Base-by-base conservation (phyloP, 2,113 vertebrate genomes). In the Heptranchias perlo region DNA sequence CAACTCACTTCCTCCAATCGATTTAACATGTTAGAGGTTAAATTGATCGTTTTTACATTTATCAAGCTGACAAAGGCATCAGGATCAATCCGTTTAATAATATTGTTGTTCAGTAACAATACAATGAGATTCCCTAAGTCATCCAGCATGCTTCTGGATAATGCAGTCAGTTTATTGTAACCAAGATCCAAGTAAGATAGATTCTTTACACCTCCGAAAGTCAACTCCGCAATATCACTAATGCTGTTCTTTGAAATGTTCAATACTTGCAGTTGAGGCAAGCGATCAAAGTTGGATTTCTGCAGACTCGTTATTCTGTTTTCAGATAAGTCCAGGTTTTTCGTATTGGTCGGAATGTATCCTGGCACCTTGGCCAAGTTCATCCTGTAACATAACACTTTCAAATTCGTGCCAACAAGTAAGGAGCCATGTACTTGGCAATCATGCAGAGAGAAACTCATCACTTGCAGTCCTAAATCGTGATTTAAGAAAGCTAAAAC, bases 251-350 rank as follows among this genome's bases (percentile, higher is more conserved):
- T 8, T 0, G 96, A 96, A 4, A 97, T 47, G 18, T 97, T 96
- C 78, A 98, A 61, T 58, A 76, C 0, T 6, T 31, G 96, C 84
- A 98, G 69, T 35, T 82, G 0, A 0, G 25, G 0, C 0, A 97
- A 11, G 31, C 96, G 0, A 52, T 84, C 94, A 52, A 98, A 98
- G 96, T 97, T 96, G 0, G 1, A 49, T 0, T 0, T 3, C 21
- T 96, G 23, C 62, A 98, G 95, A 78, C 39, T 96, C 23, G 95
- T 44, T 4, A 98, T 97, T 1, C 14, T 93, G 96, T 98, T 98
- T 13, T 0, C 0, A 31, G 93, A 96, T 76, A 98, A 96, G 93
- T 98, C 96, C 0, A 97, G 93, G 11, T 52, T 76, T 10, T 21
- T 62, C 25, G 97, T 96, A 0, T 89, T 96, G 3, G 91, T 39